phyloP scores from a whole-genome alignment of 2,113 vertebrate genomes.

The Anser brachyrhynchus region DNA sequence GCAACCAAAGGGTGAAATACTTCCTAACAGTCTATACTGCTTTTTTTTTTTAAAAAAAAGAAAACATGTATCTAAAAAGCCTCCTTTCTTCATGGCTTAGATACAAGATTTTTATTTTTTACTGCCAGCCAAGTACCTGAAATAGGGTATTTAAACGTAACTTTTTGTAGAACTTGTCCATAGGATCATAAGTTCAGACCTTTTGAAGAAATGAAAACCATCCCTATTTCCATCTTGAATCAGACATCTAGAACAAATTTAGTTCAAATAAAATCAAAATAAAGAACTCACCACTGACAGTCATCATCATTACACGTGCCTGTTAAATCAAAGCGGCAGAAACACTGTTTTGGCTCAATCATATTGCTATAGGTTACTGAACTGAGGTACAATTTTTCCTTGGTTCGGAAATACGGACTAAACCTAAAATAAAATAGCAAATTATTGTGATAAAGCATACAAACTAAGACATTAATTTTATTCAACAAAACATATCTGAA shows the following conservation, averaged over 20 bases:
- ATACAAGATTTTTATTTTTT: neutral
- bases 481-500: neutral
- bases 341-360: slow-evolving; percentile 88
- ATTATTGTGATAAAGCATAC: neutral
- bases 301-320: slow-evolving; percentile 96
- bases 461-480: neutral
- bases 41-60: neutral
- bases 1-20: neutral
- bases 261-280: neutral
- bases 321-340: slow-evolving; percentile 95
- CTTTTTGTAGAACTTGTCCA: neutral
- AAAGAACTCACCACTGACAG: slow-evolving; percentile 88
- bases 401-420: slow-evolving; percentile 96
- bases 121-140: neutral
- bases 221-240: neutral
- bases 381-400: slow-evolving; percentile 93
- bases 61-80: neutral
- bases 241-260: neutral
- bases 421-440: slow-evolving; percentile 79
- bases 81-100: neutral
- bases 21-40: neutral
- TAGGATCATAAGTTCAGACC: neutral
- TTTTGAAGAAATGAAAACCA: neutral
- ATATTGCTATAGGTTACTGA: slow-evolving; percentile 90
- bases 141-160: neutral